These are phyloP conservation scores for Ectropis crepuscularia DNA, from an alignment of 2,888 invertebrate species.

Conservation along the genomic window DNA sequence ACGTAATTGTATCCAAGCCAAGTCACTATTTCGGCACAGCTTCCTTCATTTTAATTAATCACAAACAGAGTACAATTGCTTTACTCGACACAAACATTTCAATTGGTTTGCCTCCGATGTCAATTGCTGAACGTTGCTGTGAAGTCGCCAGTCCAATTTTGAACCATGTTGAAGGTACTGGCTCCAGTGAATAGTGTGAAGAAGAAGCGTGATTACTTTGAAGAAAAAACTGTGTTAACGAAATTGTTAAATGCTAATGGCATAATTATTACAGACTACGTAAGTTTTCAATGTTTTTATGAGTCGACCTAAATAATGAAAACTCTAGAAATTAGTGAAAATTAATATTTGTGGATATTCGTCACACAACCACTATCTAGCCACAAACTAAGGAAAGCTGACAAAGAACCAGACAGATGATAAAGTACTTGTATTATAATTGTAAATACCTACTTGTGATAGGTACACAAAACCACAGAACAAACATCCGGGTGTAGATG, in stretches of 20 bases:
- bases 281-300: slow-evolving; percentile 19
- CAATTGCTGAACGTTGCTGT: slow-evolving; percentile 32
- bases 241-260: slow-evolving; percentile 41
- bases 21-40: background rate
- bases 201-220: slow-evolving; percentile 25
- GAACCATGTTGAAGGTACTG: slow-evolving; percentile 37
- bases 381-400: too few species aligned
- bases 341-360: too few species aligned
- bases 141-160: slow-evolving; percentile 10
- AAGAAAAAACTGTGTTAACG: slow-evolving; percentile 36
- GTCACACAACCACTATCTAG: too few species aligned
- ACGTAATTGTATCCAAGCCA: too few species aligned
- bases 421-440: too few species aligned
- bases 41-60: slow-evolving; percentile 8
- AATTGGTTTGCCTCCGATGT: slow-evolving; percentile 37
- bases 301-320: too few species aligned
- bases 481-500: too few species aligned
- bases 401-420: too few species aligned
- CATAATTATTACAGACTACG: slow-evolving; percentile 31
- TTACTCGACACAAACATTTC: slow-evolving; percentile 24
- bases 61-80: slow-evolving; percentile 3
- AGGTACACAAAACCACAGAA: too few species aligned
- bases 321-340: too few species aligned
- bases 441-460: too few species aligned
- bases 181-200: slow-evolving; percentile 23